Evolutionary conservation across 2,113 vertebrate genomes (phyloP), one percentile per base, ranked within the genome.

Genomic region (Casuarius casuarius): DNA sequence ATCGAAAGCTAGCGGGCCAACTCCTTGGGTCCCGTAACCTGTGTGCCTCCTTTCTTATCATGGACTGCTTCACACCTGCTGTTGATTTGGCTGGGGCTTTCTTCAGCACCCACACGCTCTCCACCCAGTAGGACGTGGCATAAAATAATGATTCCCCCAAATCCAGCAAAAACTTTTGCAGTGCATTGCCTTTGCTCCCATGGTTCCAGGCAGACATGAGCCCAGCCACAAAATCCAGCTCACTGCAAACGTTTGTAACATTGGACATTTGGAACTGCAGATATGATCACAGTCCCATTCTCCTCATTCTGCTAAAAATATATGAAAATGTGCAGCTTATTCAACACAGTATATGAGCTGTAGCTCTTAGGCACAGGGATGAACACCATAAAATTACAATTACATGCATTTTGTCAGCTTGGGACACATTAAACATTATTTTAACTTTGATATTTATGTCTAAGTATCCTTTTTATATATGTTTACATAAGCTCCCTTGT

Each of bases 11-110:
- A 56, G 12, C 0, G 0, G 42, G n/a, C 12, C 61, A 28, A 1
- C 31, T 72, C 38, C 58, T 40, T 46, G 52, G 52, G 54, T 62
- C 76, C 7, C 8, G 40, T 29, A 75, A 13, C 44, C 20, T 31
- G 11, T 22, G 51, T 9, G 42, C 38, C 14, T 4, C 38, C 48
- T 17, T 56, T 20, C 11, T 4, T 29, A 54, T 42, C 87, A 72
- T 1, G 4, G 67, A 4, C 0, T 1, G 7, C 59, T 42, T 31
- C 38, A n/a, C 56, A 28, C 31, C 62, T 78, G 42, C 56, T 44
- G 22, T 28, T 8, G 26, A 7, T 16, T 42, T 54, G 29, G 1
- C 23, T 58, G 51, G 78, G 75, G 48, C 33, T 68, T 46, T n/a
- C 46, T 20, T 16, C 82, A 68, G 66, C 88, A 79, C 19, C 10